Evolutionary conservation across 1,140 invertebrate genomes (phyloP), one percentile per base, ranked within the genome.

Genomic region (Temnothorax curvispinosus): DNA sequence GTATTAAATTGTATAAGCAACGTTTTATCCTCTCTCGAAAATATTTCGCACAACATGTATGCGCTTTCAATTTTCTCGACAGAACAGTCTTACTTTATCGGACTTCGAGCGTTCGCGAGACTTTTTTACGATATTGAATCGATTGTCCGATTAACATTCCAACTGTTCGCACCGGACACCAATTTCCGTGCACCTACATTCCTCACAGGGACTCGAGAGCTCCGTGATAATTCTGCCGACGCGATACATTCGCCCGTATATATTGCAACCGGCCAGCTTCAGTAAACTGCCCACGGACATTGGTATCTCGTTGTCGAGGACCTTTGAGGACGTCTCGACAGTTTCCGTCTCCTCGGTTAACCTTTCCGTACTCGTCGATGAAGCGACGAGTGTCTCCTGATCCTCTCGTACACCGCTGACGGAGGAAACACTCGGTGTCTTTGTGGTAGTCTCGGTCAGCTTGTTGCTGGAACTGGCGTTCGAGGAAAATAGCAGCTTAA

Each of bases 161-260:
- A 98, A 95, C 82, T 96, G 96, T 90, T 96, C 96, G 95, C 98
- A 99, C 91, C 98, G 97, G 67, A 99, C 98, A 54, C 98, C 98
- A 75, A 97, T 95, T 92, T 98, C 97, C 27, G 98, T 98, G 95
- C 98, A 99, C 92, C 97, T 97, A 94, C 98, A 99, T 93, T 98
- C 97, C 85, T 97, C 96, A 94, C 98, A 99, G 5, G 97, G 96
- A 72, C 96, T 97, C 7, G 98, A 98, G 76, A 99, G 95, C 95
- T 99, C 98, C 0, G 97, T 96, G 78, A 99, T 98, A 89, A 98
- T 97, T 92, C 97, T 96, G 5, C 98, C 98, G 2, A 98, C 97
- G 6, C 97, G 96, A 94, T 99, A 98, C 97, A 98, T 98, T 88
- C 97, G 96, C 3, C 98, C 98, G 92, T 98, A 99, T 90, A 99